phyloP scores from a whole-genome alignment of 2,113 vertebrate genomes.

The Chaetorhynchus papuensis region DNA sequence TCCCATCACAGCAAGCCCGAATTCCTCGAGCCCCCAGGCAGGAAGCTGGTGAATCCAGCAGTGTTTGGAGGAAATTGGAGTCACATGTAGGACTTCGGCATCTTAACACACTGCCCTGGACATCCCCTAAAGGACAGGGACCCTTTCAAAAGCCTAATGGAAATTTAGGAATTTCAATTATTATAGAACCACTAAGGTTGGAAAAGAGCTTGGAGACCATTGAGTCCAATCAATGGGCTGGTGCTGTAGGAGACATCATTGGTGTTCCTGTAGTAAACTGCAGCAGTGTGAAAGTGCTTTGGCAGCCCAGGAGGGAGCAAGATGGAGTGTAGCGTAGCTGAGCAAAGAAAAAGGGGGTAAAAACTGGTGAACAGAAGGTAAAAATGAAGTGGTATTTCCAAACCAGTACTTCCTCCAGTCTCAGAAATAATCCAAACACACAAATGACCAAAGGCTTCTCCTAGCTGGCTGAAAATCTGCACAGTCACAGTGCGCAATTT shows the following conservation, averaged over 20 bases:
- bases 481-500: neutral
- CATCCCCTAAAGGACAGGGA: neutral
- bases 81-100: neutral
- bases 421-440: neutral
- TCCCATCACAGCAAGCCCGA: neutral
- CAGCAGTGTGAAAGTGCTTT: neutral
- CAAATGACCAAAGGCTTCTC: neutral
- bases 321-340: neutral
- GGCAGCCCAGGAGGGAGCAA: neutral
- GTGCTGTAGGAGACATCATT: neutral
- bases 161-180: neutral
- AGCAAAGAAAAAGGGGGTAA: neutral
- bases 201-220: neutral
- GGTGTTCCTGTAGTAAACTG: neutral
- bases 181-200: neutral
- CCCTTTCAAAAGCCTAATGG: neutral
- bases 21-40: neutral
- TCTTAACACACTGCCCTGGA: neutral
- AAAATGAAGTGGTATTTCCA: neutral
- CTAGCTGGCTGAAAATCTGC: neutral
- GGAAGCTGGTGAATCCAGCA: neutral
- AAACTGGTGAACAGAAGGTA: neutral
- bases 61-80: neutral
- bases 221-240: neutral
- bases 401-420: neutral